Evolutionary conservation across 2,113 vertebrate species (phyloP).

Genomic region (Mobula hypostoma): DNA sequence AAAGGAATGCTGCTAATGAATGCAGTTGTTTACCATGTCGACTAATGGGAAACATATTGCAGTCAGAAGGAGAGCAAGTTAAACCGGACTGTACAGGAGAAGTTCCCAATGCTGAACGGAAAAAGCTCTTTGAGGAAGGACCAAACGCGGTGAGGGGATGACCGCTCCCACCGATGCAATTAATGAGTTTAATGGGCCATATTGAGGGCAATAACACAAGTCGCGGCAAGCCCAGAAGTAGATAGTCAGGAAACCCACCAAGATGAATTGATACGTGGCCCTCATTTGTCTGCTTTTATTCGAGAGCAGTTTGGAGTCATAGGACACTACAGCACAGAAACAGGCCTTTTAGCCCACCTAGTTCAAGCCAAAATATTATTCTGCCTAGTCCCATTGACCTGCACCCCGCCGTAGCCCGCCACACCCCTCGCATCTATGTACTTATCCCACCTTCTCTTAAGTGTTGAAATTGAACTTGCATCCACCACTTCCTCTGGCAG

Average conservation of each 20-base stretch:
- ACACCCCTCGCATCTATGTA: too few relatives aligned
- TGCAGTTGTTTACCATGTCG: conserved; percentile 22
- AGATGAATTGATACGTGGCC: background rate
- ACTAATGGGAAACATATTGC: conserved; percentile 20
- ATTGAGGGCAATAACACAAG: too few relatives aligned
- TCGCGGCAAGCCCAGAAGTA: background rate
- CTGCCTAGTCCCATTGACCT: too few relatives aligned
- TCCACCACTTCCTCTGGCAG: too few relatives aligned
- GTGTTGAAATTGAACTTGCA: too few relatives aligned
- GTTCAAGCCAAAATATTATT: too few relatives aligned
- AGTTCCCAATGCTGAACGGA: background rate
- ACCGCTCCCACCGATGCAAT: too few relatives aligned
- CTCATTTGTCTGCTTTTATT: background rate
- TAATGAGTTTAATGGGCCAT: background rate
- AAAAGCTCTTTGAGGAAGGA: background rate
- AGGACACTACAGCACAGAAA: too few relatives aligned
- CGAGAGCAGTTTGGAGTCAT: too few relatives aligned
- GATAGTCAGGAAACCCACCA: background rate
- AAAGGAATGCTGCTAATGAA: conserved; percentile 29
- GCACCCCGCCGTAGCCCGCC: too few relatives aligned
- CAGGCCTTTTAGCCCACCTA: too few relatives aligned
- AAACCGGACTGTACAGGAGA: background rate
- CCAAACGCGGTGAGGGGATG: background rate
- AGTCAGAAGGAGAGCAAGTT: background rate
- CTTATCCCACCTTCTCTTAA: too few relatives aligned